Base-by-base conservation (phyloP, 2,113 vertebrate genomes). In the Lonchura striata region DNA sequence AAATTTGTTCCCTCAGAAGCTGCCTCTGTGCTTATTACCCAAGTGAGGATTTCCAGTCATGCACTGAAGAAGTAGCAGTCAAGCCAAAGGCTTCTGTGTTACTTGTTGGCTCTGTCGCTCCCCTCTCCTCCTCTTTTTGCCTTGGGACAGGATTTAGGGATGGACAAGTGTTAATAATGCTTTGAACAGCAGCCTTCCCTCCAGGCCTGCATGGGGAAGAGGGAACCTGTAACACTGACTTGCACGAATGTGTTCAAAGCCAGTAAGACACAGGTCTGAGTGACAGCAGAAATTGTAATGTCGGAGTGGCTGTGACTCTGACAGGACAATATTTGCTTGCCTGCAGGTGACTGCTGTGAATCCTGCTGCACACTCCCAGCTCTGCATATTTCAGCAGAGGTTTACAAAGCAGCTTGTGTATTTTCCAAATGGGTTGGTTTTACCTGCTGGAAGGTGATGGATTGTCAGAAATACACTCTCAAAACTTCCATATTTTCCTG, bases 141-240 rank as follows among this genome's bases (percentile, higher is more conserved):
- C 57, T 42, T 81, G 50, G 71, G 50, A 19, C 7, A 42, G 35
- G 28, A 33, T 49, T 79, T 72, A 42, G 57, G n/a, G 63, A 41
- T 24, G 25, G 25, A 18, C 0, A 0, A 30, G 37, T 0, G 2
- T 50, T 27, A 25, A 49, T 15, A 35, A 21, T 33, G 25, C 44
- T 37, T 77, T 71, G 22, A 79, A 21, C 46, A 70, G 72, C 37
- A 69, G 47, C 64, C 33, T 68, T 60, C 37, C 70, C 52, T 31
- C 20, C 42, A 25, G 50, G 46, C 66, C 65, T 64, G 72, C 18
- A 31, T 17, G 24, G 21, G 37, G 46, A 39, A 18, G 2, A 18
- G 1, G 1, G 15, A 41, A 47, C 47, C 54, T 69, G 35, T 42
- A 35, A 35, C 18, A 5, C 10, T 39, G 39, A 46, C 13, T 11